Conservation (phyloP, 2,113 vertebrate genomes). For the Grallaria varia region DNA sequence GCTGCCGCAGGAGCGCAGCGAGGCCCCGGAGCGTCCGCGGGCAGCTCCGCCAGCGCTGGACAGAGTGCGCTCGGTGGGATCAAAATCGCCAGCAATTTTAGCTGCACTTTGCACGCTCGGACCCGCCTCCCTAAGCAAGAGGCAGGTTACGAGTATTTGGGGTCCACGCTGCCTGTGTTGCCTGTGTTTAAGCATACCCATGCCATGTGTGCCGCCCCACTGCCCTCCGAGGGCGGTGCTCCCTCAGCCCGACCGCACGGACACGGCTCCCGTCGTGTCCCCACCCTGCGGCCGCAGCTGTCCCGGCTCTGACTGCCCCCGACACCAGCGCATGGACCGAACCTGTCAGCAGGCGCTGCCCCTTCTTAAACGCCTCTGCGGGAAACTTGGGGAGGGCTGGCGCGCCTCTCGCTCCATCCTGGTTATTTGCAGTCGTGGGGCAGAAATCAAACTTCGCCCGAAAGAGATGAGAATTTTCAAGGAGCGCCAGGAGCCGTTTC, state of each 20-base stretch:
- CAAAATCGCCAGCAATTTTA: not conserved
- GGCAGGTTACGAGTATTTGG: not conserved
- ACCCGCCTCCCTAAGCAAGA: not conserved
- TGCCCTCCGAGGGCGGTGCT: too few species aligned
- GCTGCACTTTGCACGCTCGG: not conserved
- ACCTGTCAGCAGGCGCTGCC: not conserved
- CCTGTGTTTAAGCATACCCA: not conserved
- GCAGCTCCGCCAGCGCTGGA: accelerated
- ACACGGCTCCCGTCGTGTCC: not conserved
- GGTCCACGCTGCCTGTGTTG: too few species aligned
- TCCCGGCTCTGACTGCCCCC: not conserved
- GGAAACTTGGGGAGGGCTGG: not conserved
- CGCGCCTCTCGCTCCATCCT: accelerated
- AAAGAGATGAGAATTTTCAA: not conserved
- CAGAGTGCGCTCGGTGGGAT: not conserved
- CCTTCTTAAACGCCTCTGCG: not conserved
- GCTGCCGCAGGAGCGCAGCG: not conserved
- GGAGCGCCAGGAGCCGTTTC: not conserved
- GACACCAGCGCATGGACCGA: accelerated
- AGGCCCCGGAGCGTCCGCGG: not conserved
- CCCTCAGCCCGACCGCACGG: accelerated
- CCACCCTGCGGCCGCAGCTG: not conserved
- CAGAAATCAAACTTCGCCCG: not conserved
- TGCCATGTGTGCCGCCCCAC: not conserved
- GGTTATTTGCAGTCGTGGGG: not conserved